Evolutionary conservation across 2,113 vertebrate genomes (phyloP), one percentile per base, ranked within the genome.

Genomic region (Verasper variegatus): DNA sequence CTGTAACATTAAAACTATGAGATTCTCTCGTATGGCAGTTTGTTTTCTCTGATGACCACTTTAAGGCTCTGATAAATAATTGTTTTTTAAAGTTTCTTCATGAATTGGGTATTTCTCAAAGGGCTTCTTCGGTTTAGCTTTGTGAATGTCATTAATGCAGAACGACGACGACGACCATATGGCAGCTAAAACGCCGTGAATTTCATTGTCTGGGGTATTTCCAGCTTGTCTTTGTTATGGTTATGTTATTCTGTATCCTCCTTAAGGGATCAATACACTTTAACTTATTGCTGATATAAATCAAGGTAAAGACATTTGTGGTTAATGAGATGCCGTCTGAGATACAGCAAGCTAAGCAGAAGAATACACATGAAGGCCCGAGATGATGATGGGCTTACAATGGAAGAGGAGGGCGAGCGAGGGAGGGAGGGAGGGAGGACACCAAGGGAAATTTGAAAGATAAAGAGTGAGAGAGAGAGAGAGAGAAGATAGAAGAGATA

Each of bases 251-350:
- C 74, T 54, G 61, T 64, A n/a, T 82, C 61, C 55, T 54, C 52
- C 26, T 80, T 60, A 15, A 68, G 58, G 21, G 27, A 83, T 89
- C 82, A 77, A 89, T 89, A 59, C 62, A 78, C 47, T 77, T 71
- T 71, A 59, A 66, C 55, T 62, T 68, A 81, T 80, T 81, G 65
- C 69, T 74, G 27, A 40, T 60, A 79, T 74, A 79, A 88, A 86
- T 83, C 74, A 84, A 61, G 75, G 45, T 62, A 81, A 71, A 63
- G 81, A 60, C 68, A 26, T 54, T 31, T 64, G 57, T 42, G 56
- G 47, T 65, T 72, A 74, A 80, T 71, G 73, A 66, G 67, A 86
- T 56, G 72, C 62, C 47, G 66, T 35, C n/a, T n/a, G 17, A 18
- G 31, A 75, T 49, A n/a, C 35, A 72, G 71, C 47, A 31, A 61